Evolutionary conservation across 2,113 vertebrate genomes (phyloP).

Genomic region (Heptranchias perlo): DNA sequence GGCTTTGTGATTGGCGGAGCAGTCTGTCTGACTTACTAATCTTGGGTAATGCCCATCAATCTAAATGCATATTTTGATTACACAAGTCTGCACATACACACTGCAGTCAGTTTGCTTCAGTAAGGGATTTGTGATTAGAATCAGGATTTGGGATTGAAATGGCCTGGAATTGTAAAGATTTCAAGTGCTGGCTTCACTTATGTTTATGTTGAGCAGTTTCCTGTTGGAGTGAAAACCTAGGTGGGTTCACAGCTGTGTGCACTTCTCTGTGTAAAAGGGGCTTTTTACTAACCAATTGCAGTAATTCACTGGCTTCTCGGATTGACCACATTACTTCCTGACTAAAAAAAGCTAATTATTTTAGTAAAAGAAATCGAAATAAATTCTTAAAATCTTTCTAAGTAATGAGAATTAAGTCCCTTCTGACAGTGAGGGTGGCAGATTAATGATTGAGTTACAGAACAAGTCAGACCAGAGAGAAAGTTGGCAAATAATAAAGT

Average conservation of each 20-base stretch:
- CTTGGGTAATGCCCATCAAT: not conserved
- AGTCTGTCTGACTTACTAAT: not conserved
- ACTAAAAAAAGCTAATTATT: not conserved
- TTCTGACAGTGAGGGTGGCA: not conserved
- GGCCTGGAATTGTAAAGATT: not conserved
- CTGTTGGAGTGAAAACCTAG: not conserved
- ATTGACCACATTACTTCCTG: slow-evolving; percentile 6
- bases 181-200: not conserved
- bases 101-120: not conserved
- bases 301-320: not conserved
- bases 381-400: not conserved
- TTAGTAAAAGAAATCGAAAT: not conserved
- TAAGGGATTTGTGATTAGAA: not conserved
- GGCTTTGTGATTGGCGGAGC: not conserved
- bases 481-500: not conserved
- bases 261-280: not conserved
- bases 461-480: not conserved
- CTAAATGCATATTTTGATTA: not conserved
- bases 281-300: not conserved
- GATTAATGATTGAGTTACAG: not conserved
- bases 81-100: not conserved
- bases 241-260: not conserved
- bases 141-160: not conserved
- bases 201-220: not conserved
- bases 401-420: not conserved